Conservation (phyloP, 1,140 invertebrate genomes). For the Aphis craccivora region DNA sequence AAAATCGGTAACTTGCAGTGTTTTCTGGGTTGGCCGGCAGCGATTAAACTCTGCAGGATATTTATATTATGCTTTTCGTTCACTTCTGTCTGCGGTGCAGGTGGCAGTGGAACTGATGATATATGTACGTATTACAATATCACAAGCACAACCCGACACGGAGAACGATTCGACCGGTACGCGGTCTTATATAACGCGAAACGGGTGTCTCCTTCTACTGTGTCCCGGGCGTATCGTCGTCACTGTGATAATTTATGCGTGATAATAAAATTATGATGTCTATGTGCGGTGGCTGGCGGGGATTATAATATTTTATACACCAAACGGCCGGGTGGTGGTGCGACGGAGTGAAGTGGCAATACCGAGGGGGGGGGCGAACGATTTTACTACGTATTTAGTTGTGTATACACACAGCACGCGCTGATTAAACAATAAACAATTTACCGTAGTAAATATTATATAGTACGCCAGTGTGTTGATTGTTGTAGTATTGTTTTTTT, state of each 20-base stretch:
- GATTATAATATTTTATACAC: neutral
- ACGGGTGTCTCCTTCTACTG: neutral
- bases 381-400: neutral
- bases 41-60: neutral
- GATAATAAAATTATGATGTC: neutral
- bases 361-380: neutral
- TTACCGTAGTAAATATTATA: neutral
- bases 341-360: neutral
- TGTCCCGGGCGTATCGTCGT: neutral
- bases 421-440: neutral
- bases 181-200: constrained; percentile 19
- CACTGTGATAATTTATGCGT: neutral
- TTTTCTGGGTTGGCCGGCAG: neutral
- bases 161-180: neutral
- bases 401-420: neutral
- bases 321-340: neutral
- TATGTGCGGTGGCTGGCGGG: neutral
- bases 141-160: neutral
- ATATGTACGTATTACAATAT: neutral
- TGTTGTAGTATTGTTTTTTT: neutral
- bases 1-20: neutral
- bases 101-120: neutral
- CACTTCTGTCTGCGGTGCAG: neutral
- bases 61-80: neutral
- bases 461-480: neutral